phyloP scores from a whole-genome alignment of 2,113 vertebrate species.

The Poeciliopsis occidentalis region DNA sequence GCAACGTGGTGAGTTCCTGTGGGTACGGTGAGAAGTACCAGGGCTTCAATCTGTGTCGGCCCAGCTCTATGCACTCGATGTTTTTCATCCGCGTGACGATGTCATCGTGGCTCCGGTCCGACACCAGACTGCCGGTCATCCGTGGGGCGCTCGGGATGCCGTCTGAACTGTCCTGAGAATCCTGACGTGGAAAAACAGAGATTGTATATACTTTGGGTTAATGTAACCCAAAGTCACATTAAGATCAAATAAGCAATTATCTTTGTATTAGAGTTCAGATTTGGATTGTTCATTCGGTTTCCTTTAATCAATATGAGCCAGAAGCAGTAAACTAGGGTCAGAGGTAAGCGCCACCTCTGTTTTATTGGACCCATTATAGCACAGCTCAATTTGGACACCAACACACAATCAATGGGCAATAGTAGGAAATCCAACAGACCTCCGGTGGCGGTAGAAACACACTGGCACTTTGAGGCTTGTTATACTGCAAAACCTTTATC shows the following conservation, averaged over 20 bases:
- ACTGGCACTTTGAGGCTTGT: constrained; percentile 80
- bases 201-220: constrained; percentile 12
- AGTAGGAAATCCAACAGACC: constrained; percentile 79
- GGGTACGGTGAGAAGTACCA: constrained; percentile 97
- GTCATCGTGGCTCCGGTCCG: constrained; percentile 94
- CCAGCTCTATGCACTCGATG: constrained; percentile 93
- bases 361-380: constrained; percentile 38
- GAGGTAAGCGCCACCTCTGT: constrained; percentile 35
- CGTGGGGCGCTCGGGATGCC: constrained; percentile 90
- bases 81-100: constrained; percentile 97
- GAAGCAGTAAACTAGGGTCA: constrained; percentile 26
- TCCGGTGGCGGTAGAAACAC: constrained; percentile 83
- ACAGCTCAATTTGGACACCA: constrained; percentile 46
- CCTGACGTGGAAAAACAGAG: constrained; percentile 71
- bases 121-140: constrained; percentile 94
- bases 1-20: constrained; percentile 89
- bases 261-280: neutral
- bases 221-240: neutral
- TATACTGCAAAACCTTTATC: constrained; percentile 86
- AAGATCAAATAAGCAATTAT: neutral
- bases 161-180: constrained; percentile 94
- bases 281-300: constrained; percentile 6
- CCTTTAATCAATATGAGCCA: constrained; percentile 2
- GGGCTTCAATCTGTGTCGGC: constrained; percentile 91
- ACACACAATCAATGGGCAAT: constrained; percentile 66